Conservation (phyloP, 1,140 invertebrate species). For the Drosophila virilis region DNA sequence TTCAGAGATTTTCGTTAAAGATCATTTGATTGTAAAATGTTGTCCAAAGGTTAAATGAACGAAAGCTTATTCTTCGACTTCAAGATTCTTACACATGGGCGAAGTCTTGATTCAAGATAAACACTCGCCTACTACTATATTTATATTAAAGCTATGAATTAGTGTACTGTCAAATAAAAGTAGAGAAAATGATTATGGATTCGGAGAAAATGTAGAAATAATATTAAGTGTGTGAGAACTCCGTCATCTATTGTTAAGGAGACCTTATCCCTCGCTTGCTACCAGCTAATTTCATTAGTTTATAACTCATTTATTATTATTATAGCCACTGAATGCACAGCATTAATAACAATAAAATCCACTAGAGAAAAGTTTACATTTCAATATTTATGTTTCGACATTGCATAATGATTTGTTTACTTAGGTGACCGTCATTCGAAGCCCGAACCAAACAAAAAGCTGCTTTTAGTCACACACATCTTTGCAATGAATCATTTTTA, state of each 20-base stretch:
- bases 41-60: no score
- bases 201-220: constrained; percentile 11
- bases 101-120: no score
- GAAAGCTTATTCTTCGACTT: no score
- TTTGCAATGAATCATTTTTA: constrained; percentile 52
- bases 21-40: no score
- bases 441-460: constrained; percentile 18
- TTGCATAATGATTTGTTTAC: constrained; percentile 15
- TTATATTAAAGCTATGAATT: no score
- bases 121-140: no score
- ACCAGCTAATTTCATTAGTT: constrained; percentile 46
- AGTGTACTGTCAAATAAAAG: neutral
- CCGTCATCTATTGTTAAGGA: constrained; percentile 4
- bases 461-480: constrained; percentile 12
- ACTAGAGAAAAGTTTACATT: no score
- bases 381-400: neutral
- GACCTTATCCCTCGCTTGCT: constrained; percentile 18
- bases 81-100: neutral
- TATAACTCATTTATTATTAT: constrained; percentile 54
- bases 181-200: neutral
- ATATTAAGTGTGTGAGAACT: constrained; percentile 13
- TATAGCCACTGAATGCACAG: constrained; percentile 23
- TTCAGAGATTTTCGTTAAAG: no score
- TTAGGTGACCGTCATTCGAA: neutral
- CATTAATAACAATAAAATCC: neutral